These are phyloP conservation scores for Palaemon carinicauda DNA, from an alignment of 1,140 invertebrate species.

Conservation along the genomic window DNA sequence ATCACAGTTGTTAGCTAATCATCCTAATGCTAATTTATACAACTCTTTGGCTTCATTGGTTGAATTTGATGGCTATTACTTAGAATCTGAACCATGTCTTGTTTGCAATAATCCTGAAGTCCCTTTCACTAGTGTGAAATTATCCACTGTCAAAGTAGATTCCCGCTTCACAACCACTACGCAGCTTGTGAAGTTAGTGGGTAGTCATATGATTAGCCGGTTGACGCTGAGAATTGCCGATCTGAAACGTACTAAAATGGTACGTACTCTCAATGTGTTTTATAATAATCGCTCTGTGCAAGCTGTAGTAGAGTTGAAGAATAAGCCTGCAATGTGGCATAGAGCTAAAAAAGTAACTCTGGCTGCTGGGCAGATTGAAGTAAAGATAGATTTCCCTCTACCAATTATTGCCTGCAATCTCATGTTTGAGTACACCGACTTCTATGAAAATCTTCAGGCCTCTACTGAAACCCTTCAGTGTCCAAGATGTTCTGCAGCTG, in stretches of 20 bases:
- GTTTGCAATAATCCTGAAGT: slow-evolving; percentile 98
- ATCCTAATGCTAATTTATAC: slow-evolving; percentile 94
- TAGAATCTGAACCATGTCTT: slow-evolving; percentile 95
- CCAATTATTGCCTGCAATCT: slow-evolving; percentile 97
- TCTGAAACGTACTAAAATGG: slow-evolving; percentile 96
- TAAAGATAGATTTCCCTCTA: slow-evolving; percentile 94
- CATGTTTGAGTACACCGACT: slow-evolving; percentile 99
- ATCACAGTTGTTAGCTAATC: slow-evolving; percentile 85
- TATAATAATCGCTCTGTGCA: slow-evolving; percentile 97
- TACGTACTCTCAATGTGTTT: slow-evolving; percentile 93
- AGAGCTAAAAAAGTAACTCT: slow-evolving; percentile 92
- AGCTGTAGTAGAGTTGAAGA: slow-evolving; percentile 96
- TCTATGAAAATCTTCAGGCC: slow-evolving; percentile 88
- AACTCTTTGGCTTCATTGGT: slow-evolving; percentile 89
- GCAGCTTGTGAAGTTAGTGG: slow-evolving; percentile 95
- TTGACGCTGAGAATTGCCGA: slow-evolving; percentile 93
- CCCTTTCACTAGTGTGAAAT: slow-evolving; percentile 88
- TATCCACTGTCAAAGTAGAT: slow-evolving; percentile 92
- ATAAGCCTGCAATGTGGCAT: slow-evolving; percentile 94
- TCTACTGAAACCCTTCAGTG: slow-evolving; percentile 92
- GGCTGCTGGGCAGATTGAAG: slow-evolving; percentile 90
- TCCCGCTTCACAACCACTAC: slow-evolving; percentile 98
- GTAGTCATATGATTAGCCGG: slow-evolving; percentile 93
- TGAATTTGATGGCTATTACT: slow-evolving; percentile 94
- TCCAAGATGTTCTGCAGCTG: slow-evolving; percentile 93